Conservation (phyloP, 2,888 invertebrate species). For the Rotaria macrura region DNA sequence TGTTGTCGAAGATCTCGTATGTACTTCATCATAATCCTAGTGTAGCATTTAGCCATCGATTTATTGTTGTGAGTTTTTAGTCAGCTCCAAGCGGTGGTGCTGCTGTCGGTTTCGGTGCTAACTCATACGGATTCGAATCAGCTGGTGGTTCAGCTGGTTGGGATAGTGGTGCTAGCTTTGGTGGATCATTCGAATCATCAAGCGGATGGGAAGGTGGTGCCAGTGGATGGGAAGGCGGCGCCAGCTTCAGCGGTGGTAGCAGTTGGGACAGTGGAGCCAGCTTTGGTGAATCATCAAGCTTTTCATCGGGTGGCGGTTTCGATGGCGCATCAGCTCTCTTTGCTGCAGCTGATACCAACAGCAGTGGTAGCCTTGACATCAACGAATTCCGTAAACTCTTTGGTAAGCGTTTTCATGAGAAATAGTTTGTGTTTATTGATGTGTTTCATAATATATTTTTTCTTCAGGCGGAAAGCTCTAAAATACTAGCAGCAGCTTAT, state of each 20-base stretch:
- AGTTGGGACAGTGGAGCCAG: not conserved
- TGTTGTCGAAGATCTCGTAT: conserved; percentile 13
- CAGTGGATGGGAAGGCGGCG: not conserved
- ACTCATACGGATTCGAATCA: not conserved
- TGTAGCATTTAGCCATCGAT: not conserved
- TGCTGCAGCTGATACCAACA: no score
- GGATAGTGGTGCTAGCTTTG: not conserved
- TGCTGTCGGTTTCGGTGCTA: not conserved
- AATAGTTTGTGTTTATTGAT: no score
- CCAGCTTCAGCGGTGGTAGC: not conserved
- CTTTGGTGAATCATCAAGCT: not conserved
- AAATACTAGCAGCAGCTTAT: no score
- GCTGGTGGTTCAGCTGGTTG: no score
- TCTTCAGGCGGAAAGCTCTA: no score
- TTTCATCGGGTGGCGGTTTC: not conserved
- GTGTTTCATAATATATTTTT: no score
- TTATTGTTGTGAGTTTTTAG: not conserved
- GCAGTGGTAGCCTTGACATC: no score
- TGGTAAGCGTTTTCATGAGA: no score
- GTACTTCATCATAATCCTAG: not conserved
- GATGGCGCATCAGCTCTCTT: no score
- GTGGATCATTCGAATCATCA: no score
- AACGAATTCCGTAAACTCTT: no score
- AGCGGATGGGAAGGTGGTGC: not conserved
- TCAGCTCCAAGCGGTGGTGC: not conserved